These are phyloP conservation scores for Hymenopus coronatus DNA, from an alignment of 2,888 invertebrate species.

Conservation along the genomic window DNA sequence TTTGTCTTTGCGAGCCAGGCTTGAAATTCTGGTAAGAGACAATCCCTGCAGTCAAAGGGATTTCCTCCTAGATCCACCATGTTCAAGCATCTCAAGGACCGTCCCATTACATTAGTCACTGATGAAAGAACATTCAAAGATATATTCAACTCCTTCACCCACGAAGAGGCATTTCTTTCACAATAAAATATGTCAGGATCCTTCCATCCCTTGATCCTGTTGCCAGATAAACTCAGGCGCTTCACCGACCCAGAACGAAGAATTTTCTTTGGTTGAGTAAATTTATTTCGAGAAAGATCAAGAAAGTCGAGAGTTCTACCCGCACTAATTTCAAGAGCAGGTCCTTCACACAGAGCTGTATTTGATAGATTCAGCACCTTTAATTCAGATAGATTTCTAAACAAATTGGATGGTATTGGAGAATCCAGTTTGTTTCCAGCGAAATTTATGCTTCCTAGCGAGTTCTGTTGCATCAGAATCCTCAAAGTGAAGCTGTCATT, in stretches of 20 bases:
- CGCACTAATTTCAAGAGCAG: background rate
- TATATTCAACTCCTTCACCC: slow-evolving; percentile 15
- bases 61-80: slow-evolving; percentile 25
- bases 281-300: slow-evolving; percentile 23
- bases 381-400: background rate
- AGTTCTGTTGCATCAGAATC: background rate
- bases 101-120: background rate
- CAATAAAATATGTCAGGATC: background rate
- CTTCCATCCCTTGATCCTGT: background rate
- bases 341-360: background rate
- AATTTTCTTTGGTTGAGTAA: background rate
- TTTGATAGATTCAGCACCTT: background rate
- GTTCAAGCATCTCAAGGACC: background rate
- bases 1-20: background rate
- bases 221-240: slow-evolving; percentile 1
- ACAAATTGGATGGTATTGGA: background rate
- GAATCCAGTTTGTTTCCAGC: background rate
- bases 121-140: slow-evolving; percentile 12
- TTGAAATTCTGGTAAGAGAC: slow-evolving; percentile 12
- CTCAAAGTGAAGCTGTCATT: background rate
- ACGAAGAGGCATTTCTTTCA: background rate
- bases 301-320: background rate
- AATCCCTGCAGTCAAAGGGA: slow-evolving; percentile 25
- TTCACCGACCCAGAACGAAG: background rate
- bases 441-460: background rate